These are phyloP conservation scores for Empis stercorea DNA, from an alignment of 2,888 invertebrate species.

Conservation along the genomic window DNA sequence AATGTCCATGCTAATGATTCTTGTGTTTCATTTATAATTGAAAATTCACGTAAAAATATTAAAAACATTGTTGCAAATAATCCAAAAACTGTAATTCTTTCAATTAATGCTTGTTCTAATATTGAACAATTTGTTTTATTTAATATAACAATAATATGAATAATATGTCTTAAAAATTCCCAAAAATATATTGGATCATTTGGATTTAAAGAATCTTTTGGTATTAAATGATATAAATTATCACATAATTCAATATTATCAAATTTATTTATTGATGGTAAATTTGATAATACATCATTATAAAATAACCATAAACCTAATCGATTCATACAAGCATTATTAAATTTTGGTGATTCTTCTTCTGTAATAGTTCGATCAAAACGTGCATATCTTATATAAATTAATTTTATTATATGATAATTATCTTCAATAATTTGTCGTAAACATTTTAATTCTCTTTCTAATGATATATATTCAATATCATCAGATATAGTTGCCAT, in stretches of 20 bases:
- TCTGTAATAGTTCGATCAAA: not conserved
- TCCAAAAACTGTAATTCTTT: constrained; percentile 2
- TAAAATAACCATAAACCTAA: constrained; percentile 8
- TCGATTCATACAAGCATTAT: not conserved
- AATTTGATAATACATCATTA: constrained; percentile 1
- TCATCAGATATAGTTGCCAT: not conserved
- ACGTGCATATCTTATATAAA: not conserved
- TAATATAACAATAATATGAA: constrained; percentile 1
- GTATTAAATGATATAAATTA: not conserved
- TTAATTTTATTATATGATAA: not conserved
- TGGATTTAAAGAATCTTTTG: constrained; percentile 2
- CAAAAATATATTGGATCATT: constrained; percentile 6
- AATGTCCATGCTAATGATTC: not conserved
- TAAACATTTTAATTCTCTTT: not conserved
- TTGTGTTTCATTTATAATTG: too few relatives aligned
- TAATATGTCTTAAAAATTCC: constrained; percentile 7
- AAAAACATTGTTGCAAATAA: constrained; percentile 5
- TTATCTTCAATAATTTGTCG: not conserved
- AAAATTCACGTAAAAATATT: constrained; percentile 6
- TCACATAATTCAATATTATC: constrained; percentile 4
- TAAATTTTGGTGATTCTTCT: not conserved
- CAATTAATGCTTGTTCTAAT: not conserved
- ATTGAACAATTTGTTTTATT: not conserved
- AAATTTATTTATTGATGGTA: not conserved
- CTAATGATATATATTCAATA: not conserved